A percentile compares a stretch with the other conserved stretches of the same genome.
These are phyloP conservation scores for Ectemnius continuus DNA, from an alignment of 2,888 invertebrate genomes.

Conservation along the genomic window DNA sequence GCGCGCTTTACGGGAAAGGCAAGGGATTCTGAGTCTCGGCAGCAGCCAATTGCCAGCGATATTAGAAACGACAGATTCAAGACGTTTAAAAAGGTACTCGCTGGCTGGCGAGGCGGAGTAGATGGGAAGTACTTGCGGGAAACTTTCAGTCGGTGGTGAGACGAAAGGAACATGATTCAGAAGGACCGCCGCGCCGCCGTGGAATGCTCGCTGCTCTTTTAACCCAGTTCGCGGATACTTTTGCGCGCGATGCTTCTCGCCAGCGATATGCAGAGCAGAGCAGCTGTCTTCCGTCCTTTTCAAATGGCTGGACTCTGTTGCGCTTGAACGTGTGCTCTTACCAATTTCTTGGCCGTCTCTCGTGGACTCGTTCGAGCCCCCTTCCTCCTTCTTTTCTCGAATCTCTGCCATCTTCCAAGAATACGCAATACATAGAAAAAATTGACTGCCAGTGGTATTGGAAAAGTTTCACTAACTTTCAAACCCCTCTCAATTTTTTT, in stretches of 20 bases:
- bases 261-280: conserved; percentile 2
- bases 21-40: neutral
- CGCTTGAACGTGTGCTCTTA: neutral
- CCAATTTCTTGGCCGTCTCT: no score
- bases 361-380: no score
- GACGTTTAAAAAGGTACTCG: neutral
- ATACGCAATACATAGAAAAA: no score
- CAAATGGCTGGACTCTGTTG: neutral
- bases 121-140: neutral
- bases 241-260: neutral
- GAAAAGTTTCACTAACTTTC: no score
- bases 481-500: no score
- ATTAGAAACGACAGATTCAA: neutral
- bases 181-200: neutral
- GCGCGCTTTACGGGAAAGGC: neutral
- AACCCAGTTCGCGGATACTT: neutral
- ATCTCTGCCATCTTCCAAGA: no score
- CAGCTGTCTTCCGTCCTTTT: neutral
- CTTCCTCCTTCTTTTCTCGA: no score
- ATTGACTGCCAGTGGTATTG: no score
- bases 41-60: neutral
- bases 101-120: neutral
- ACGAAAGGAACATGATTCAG: conserved; percentile 5
- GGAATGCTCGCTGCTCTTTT: conserved; percentile 3
- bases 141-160: neutral